These are phyloP conservation scores for Cenopis cana DNA, from an alignment of 2,888 invertebrate genomes.

Conservation along the genomic window DNA sequence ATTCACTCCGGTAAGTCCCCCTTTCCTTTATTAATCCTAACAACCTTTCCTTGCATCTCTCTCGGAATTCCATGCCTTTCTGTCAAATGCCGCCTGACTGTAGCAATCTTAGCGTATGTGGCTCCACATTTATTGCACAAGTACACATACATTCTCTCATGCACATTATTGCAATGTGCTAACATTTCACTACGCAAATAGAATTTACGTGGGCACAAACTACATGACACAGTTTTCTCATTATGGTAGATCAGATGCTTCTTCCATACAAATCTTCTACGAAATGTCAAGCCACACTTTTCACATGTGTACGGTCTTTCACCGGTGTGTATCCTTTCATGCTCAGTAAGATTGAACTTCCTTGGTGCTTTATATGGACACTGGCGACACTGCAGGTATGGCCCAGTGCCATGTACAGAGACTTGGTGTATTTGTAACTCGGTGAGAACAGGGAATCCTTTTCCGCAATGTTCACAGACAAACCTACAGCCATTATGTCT, in stretches of 20 bases:
- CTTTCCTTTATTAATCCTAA: conserved; percentile 58
- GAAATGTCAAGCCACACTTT: conserved; percentile 75
- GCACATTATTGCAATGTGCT: conserved; percentile 70
- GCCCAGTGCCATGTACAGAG: conserved; percentile 66
- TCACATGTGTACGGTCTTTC: conserved; percentile 77
- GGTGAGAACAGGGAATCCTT: conserved; percentile 63
- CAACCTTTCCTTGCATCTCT: conserved; percentile 71
- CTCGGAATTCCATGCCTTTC: conserved; percentile 71
- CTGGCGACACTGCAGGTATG: conserved; percentile 64
- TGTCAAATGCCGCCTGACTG: conserved; percentile 70
- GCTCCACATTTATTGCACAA: conserved; percentile 68
- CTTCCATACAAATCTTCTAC: conserved; percentile 69
- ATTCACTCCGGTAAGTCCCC: conserved; percentile 46
- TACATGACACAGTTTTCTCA: conserved; percentile 71
- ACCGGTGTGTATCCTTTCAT: conserved; percentile 71
- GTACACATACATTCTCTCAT: conserved; percentile 69
- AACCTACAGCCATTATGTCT: conserved; percentile 66
- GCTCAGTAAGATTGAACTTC: conserved; percentile 67
- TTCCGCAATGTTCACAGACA: conserved; percentile 76
- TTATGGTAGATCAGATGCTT: conserved; percentile 73
- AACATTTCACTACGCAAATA: conserved; percentile 61
- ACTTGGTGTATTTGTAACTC: conserved; percentile 68
- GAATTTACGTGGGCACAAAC: conserved; percentile 70
- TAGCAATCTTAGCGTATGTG: conserved; percentile 67
- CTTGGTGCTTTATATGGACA: conserved; percentile 71